These are phyloP conservation scores for Perodicticus potto DNA, from an alignment of 2,797 vertebrate species.

Conservation along the genomic window DNA sequence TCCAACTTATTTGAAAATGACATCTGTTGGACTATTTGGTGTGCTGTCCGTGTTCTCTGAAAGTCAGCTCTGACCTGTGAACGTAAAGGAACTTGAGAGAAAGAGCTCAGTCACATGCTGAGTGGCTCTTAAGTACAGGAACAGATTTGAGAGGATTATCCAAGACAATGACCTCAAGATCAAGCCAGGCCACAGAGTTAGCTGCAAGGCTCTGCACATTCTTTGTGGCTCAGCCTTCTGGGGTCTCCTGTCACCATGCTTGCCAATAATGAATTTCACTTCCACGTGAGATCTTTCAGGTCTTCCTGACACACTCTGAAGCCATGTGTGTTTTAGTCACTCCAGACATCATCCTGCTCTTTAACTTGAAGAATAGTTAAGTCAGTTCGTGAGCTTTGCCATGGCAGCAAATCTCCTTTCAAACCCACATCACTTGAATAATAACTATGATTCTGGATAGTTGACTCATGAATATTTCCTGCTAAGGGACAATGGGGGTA, in stretches of 20 bases:
- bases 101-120: not conserved
- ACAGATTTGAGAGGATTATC: constrained; percentile 68
- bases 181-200: constrained; percentile 23
- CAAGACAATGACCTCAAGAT: constrained; percentile 53
- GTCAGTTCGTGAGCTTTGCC: not conserved
- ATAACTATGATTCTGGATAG: not conserved
- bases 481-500: constrained; percentile 41
- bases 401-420: not conserved
- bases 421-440: constrained; percentile 5
- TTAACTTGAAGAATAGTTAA: constrained; percentile 23
- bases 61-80: constrained; percentile 50
- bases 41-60: constrained; percentile 24
- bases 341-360: not conserved
- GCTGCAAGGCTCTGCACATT: constrained; percentile 3
- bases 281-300: constrained; percentile 42
- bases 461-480: constrained; percentile 62
- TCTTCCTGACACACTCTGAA: constrained; percentile 34
- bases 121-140: constrained; percentile 60
- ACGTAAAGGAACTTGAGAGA: not conserved
- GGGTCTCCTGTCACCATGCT: constrained; percentile 27
- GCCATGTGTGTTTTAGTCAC: constrained; percentile 22
- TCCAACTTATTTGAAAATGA: constrained; percentile 52
- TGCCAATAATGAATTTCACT: constrained; percentile 65
- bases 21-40: constrained; percentile 73
- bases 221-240: not conserved